These are phyloP conservation scores for Ophonus ardosiacus DNA, from an alignment of 2,888 invertebrate genomes.

Conservation along the genomic window DNA sequence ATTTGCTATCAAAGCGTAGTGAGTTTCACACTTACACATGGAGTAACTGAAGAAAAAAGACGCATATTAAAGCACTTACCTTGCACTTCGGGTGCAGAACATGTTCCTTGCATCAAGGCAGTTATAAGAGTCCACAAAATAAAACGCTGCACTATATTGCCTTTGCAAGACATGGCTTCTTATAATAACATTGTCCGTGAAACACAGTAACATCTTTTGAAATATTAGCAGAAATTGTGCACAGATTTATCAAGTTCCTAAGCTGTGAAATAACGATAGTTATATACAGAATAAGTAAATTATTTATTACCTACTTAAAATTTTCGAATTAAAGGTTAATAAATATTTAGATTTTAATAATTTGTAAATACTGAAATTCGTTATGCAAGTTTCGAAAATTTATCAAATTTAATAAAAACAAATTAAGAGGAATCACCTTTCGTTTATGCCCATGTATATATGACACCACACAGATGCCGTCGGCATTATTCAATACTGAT, in stretches of 20 bases:
- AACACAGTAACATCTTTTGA: not conserved
- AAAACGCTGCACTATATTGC: conserved; percentile 6
- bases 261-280: too few relatives aligned
- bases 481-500: not conserved
- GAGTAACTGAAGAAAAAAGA: not conserved
- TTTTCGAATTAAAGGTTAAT: not conserved
- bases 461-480: too few relatives aligned
- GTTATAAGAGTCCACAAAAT: conserved; percentile 13
- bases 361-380: not conserved
- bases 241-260: too few relatives aligned
- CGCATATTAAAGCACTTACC: conserved; percentile 26
- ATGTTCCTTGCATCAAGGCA: conserved; percentile 13
- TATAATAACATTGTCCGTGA: not conserved
- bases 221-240: too few relatives aligned
- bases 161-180: conserved; percentile 5
- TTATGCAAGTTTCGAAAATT: not conserved
- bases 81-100: conserved; percentile 17
- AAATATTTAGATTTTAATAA: not conserved
- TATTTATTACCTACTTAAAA: not conserved
- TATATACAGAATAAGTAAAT: too few relatives aligned
- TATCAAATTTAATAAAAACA: too few relatives aligned
- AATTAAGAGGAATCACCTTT: too few relatives aligned
- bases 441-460: too few relatives aligned
- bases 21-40: conserved; percentile 1
- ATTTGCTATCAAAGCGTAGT: conserved; percentile 7